Evolutionary conservation across 2,113 vertebrate genomes (phyloP), one percentile per base, ranked within the genome.

Genomic region (Dicrurus megarhynchus): DNA sequence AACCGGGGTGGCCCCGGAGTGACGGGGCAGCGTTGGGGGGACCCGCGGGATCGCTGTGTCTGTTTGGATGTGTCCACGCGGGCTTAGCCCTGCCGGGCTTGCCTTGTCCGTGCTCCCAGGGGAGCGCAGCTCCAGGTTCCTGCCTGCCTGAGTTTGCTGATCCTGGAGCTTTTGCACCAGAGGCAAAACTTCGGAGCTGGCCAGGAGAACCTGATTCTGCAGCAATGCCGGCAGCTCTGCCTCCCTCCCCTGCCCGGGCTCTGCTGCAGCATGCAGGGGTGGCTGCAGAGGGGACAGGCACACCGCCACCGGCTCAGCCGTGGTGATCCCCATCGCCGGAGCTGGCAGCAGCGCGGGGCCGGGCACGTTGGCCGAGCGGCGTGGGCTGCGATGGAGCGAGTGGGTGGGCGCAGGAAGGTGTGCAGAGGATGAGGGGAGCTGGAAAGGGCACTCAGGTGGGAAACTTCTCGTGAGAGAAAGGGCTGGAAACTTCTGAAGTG

Each of bases 401-500:
- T 1, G 8, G 32, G 55, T 68, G 93, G 53, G 55, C 46, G 17
- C 1, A 3, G 76, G 23, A 24, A 33, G 49, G 41, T 1, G 11
- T 18, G 74, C 11, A 1, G 75, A 28, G 71, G 44, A 6, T 42
- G 24, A 1, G 2, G 55, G 80, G 10, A 61, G 59, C 65, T 30
- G 59, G 16, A 59, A 84, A 39, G 55, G 78, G 46, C 46, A 16
- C 27, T 73, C 17, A 2, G 50, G 41, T 91, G 61, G 83, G 63
- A 70, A 94, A 95, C 78, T 86, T 81, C 68, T 60, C 10, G 0
- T 1, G 11, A 81, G 24, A 73, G 85, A 86, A 92, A 74, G 42
- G 86, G 69, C 93, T 90, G 67, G 59, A 81, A 97, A 97, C 52
- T 95, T 96, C 84, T 13, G 18, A 92, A 92, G 93, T 41, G 24